phyloP scores from a whole-genome alignment of 2,888 invertebrate species.

The Dryocosmus kuriphilus region DNA sequence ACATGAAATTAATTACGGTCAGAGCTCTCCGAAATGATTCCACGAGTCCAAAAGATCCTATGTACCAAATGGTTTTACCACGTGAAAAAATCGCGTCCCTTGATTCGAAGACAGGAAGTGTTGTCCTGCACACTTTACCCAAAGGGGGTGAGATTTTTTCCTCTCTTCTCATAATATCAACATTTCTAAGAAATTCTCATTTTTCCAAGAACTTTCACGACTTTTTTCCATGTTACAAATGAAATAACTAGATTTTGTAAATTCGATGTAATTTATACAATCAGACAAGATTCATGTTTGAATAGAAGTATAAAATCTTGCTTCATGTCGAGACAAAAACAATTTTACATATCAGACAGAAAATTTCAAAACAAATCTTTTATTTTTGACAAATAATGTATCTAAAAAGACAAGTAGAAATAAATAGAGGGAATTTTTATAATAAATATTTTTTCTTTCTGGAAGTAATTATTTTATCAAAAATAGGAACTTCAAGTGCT shows the following conservation, averaged over 20 bases:
- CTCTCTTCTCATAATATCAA: constrained; percentile 11
- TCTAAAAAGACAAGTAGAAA: too few relatives aligned
- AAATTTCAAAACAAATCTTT: too few relatives aligned
- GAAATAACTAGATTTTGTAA: background rate
- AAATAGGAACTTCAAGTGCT: constrained; percentile 50
- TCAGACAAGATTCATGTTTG: background rate
- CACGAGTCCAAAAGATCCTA: constrained; percentile 54
- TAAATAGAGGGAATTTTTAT: too few relatives aligned
- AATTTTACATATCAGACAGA: too few relatives aligned
- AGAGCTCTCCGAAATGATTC: constrained; percentile 70
- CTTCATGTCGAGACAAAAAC: background rate
- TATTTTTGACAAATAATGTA: too few relatives aligned
- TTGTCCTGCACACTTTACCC: constrained; percentile 60
- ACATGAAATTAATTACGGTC: constrained; percentile 63
- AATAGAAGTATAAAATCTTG: too few relatives aligned
- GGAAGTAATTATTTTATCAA: constrained; percentile 40
- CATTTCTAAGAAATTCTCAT: background rate
- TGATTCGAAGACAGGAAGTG: constrained; percentile 54
- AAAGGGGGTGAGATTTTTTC: constrained; percentile 60
- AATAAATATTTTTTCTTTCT: too few relatives aligned
- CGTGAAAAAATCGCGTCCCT: constrained; percentile 58
- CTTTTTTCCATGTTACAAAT: background rate
- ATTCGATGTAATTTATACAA: background rate
- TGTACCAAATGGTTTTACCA: constrained; percentile 64
- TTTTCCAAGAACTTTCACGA: background rate